Conservation (phyloP, 2,113 vertebrate species). For the pig (Sus scrofa) region T2T-Sscrofa CM000814.6:49472001-49472500, state of each 20-base stretch:
- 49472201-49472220: not conserved
- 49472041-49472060: not conserved
- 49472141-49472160: not conserved
- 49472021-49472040: not conserved
- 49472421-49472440: conserved; percentile 92
- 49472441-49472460: conserved; percentile 93
- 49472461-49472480: conserved; percentile 95
- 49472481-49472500: conserved; percentile 89
- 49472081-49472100: not conserved
- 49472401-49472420: conserved; percentile 86
- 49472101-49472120: not conserved
- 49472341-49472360: not conserved
- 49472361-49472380: not conserved
- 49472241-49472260: not conserved
- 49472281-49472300: not conserved
- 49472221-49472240: not conserved
- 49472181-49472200: not conserved
- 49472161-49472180: not conserved
- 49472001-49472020: not conserved
- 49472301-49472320: not conserved
- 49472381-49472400: conserved; percentile 94
- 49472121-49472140: not conserved
- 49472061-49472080: not conserved
- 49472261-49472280: not conserved
- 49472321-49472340: not conserved